Evolutionary conservation across 2,113 vertebrate genomes (phyloP).

Genomic region (Todiramphus saurophagus): DNA sequence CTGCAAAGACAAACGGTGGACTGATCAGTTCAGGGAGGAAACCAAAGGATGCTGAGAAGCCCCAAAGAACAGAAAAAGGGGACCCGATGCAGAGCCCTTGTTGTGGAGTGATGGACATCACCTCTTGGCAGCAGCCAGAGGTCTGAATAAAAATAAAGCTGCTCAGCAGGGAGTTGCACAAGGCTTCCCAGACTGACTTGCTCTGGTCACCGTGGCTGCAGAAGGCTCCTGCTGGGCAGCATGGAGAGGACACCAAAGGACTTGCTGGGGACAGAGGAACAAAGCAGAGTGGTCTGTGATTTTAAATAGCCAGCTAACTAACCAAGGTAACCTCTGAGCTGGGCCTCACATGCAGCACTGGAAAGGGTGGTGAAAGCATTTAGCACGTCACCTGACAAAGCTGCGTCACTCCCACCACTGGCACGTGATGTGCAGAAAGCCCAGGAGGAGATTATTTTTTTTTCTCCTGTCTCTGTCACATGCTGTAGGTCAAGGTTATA

Average conservation of each 20-base stretch:
- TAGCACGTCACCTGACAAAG: rapidly evolving
- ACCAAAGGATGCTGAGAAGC: not conserved
- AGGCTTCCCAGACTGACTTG: not conserved
- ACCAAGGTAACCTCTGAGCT: rapidly evolving
- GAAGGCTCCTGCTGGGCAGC: not conserved
- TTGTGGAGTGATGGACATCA: not conserved
- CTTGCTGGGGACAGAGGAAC: not conserved
- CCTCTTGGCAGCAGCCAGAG: not conserved
- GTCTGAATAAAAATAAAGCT: not conserved
- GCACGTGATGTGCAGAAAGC: rapidly evolving
- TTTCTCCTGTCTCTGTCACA: not conserved
- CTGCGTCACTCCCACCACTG: rapidly evolving
- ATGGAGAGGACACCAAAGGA: not conserved
- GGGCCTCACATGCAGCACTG: rapidly evolving
- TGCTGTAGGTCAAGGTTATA: not conserved
- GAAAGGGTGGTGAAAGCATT: rapidly evolving
- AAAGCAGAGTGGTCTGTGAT: rapidly evolving
- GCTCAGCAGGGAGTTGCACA: not conserved
- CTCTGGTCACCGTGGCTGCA: not conserved
- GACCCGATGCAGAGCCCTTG: not conserved
- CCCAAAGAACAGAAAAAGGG: not conserved
- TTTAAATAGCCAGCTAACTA: not conserved
- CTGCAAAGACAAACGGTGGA: not conserved
- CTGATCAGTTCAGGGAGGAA: not conserved
- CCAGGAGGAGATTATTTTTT: not conserved